Base-by-base conservation (phyloP, 2,113 vertebrate genomes). In the Corythornis madagascariensis region DNA sequence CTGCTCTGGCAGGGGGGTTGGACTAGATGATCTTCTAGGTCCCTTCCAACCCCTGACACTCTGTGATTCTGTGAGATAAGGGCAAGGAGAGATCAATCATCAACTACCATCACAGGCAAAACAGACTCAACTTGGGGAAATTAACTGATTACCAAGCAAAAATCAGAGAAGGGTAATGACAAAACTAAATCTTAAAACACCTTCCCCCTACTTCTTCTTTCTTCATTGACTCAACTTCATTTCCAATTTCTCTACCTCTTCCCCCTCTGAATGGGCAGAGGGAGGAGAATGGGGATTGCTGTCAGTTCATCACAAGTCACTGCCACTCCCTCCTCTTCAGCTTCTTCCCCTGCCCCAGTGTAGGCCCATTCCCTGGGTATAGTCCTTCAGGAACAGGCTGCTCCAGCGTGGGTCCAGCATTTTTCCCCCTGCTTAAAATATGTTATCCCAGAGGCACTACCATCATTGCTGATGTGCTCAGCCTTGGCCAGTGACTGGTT, bases 391-490 rank as follows among this genome's bases (percentile, higher is more conserved):
- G 60, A 63, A 42, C 8, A 12, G 12, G 55, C 15, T 56, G 33
- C 38, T 55, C 40, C 25, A 55, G 31, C 2, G 4, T 29, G 19
- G 57, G 26, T 50, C 38, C 12, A 25, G 28, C 28, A 42, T 29
- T 75, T 50, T 8, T 40, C 7, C 16, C 45, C 52, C 47, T 57
- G 77, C 21, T 57, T 52, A 35, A 35, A 28, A 25, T 21, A 2
- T 16, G 17, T 26, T 73, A 35, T 63, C 20, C 16, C 17, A 33
- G 70, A 71, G 26, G 13, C 24, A 6, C 52, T 55, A 5, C 45
- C 22, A 21, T 19, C 0, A 1, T 29, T 19, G 2, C 13, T 66
- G 28, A 40, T 53, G 13, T 47, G 3, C 31, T 31, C 5, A 9
- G 6, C 28, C 12, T 56, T 45, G 53, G 24, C 15, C 20, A 20